Percentiles rank a stretch among this genome's conserved stretches.
Evolutionary conservation across 1,140 invertebrate genomes (phyloP).

Genomic region (Aphaenogaster ashmeadi): DNA sequence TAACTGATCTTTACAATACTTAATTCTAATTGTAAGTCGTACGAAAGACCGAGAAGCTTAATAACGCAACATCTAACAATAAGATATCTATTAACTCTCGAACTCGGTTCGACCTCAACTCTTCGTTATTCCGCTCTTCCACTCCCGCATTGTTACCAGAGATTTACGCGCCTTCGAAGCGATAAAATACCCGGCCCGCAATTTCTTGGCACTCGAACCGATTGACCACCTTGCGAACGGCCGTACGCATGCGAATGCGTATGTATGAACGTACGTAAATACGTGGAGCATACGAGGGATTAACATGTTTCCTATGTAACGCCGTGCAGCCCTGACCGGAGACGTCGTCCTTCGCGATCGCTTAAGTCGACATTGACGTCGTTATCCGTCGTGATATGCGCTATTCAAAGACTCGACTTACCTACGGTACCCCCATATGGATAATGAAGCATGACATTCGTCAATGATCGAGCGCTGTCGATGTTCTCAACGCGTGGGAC

Average conservation of each 20-base stretch:
- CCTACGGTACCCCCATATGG: neutral
- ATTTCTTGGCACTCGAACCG: slow-evolving; percentile 68
- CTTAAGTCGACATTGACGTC: slow-evolving; percentile 63
- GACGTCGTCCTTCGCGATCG: slow-evolving; percentile 30
- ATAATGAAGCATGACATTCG: slow-evolving; percentile 47
- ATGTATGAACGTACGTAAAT: neutral
- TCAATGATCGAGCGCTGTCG: neutral
- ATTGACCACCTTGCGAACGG: slow-evolving; percentile 67
- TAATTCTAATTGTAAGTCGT: neutral
- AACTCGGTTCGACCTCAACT: slow-evolving; percentile 29
- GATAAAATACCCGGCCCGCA: slow-evolving; percentile 67
- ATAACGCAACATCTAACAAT: neutral
- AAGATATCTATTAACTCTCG: slow-evolving; percentile 42
- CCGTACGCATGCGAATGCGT: neutral
- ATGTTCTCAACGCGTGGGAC: neutral
- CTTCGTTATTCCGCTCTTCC: slow-evolving; percentile 66
- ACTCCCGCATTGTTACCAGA: slow-evolving; percentile 69
- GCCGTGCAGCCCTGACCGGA: slow-evolving; percentile 48
- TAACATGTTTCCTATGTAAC: slow-evolving; percentile 70
- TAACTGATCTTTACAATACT: neutral
- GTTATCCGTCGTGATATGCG: slow-evolving; percentile 59
- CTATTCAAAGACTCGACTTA: neutral
- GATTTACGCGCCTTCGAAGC: slow-evolving; percentile 71
- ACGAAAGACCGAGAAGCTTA: neutral
- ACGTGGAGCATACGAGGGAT: slow-evolving; percentile 46